Percentiles rank a stretch among this genome's conserved stretches.
phyloP scores from a whole-genome alignment of 2,113 vertebrate genomes.

The Aegotheles bennettii region DNA sequence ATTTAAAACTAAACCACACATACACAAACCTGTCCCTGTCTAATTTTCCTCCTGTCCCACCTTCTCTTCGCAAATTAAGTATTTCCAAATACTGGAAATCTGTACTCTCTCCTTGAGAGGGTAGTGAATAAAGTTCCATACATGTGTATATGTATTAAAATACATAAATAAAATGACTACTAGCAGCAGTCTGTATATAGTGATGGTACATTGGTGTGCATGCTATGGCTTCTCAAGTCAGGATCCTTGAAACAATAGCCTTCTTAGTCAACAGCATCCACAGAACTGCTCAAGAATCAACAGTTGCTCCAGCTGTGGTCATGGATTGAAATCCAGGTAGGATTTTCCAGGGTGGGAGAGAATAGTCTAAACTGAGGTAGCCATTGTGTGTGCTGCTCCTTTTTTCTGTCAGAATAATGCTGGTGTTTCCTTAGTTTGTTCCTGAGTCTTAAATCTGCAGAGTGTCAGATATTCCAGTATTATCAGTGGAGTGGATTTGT shows the following conservation, averaged over 20 bases:
- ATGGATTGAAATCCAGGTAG: neutral
- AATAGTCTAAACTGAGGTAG: neutral
- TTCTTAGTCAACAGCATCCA: neutral
- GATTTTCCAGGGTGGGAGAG: neutral
- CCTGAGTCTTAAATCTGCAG: neutral
- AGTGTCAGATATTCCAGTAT: neutral
- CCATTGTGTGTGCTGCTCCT: neutral
- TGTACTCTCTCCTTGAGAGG: neutral
- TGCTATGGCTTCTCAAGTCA: neutral
- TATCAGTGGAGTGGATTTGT: neutral
- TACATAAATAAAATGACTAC: neutral
- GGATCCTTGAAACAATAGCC: neutral
- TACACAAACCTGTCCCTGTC: too few species aligned
- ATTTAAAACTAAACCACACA: neutral
- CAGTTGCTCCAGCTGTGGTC: neutral
- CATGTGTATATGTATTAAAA: accelerated
- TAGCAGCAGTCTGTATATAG: accelerated
- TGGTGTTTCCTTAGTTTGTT: neutral
- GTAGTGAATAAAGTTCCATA: neutral
- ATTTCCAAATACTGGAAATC: neutral
- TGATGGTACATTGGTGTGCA: accelerated
- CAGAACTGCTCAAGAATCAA: neutral
- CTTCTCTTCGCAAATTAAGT: neutral
- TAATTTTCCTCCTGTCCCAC: neutral
- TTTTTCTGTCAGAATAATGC: neutral